These are phyloP conservation scores for Toxotes jaculatrix DNA, from an alignment of 2,113 vertebrate genomes.

Conservation along the genomic window DNA sequence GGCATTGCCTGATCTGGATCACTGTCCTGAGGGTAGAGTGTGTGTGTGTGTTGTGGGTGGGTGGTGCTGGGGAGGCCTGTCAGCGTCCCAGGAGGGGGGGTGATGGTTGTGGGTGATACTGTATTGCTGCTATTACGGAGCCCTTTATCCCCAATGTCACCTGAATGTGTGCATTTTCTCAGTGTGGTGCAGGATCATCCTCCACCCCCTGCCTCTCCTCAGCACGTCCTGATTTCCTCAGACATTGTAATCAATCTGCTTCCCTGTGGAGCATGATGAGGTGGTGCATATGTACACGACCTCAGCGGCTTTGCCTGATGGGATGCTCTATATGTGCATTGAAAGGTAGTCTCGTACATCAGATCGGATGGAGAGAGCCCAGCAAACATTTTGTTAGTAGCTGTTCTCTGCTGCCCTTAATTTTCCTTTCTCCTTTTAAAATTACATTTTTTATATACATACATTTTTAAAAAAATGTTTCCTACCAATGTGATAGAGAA, in stretches of 20 bases:
- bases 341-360: not conserved
- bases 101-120: slow-evolving; percentile 4
- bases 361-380: not conserved
- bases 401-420: not conserved
- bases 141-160: slow-evolving; percentile 32
- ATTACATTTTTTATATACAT: too few relatives aligned
- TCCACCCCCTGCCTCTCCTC: slow-evolving; percentile 11
- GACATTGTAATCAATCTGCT: slow-evolving; percentile 88
- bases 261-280: slow-evolving; percentile 83
- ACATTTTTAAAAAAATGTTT: too few relatives aligned
- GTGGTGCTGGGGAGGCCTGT: not conserved
- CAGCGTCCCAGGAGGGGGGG: not conserved
- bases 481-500: not conserved
- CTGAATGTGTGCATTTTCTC: slow-evolving; percentile 31
- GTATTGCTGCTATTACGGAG: slow-evolving; percentile 24
- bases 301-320: slow-evolving; percentile 10
- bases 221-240: slow-evolving; percentile 79
- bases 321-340: slow-evolving; percentile 3
- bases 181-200: slow-evolving; percentile 33
- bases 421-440: too few relatives aligned
- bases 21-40: not conserved
- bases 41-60: not conserved
- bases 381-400: slow-evolving; percentile 1
- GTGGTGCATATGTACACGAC: slow-evolving; percentile 82
- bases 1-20: slow-evolving; percentile 22